These are phyloP conservation scores for Uria lomvia DNA, from an alignment of 2,113 vertebrate genomes.

Conservation along the genomic window DNA sequence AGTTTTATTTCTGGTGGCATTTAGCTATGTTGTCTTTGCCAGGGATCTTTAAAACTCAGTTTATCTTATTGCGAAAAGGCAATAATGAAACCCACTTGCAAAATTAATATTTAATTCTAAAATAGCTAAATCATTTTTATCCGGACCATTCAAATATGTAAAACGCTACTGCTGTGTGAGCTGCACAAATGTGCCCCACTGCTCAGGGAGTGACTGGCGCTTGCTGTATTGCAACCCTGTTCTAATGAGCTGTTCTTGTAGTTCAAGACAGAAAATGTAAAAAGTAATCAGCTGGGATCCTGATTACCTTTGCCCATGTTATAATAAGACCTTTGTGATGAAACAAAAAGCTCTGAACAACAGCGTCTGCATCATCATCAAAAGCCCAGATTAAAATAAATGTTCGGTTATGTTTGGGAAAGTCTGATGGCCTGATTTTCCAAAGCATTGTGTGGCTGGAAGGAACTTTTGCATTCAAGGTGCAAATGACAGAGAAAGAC, in stretches of 20 bases:
- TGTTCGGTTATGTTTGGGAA: neutral
- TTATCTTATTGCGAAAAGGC: neutral
- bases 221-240: neutral
- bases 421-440: neutral
- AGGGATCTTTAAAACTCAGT: neutral
- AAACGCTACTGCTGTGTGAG: neutral
- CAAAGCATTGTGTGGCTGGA: neutral
- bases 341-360: neutral
- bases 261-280: neutral
- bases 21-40: neutral
- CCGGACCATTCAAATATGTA: neutral
- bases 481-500: neutral
- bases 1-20: neutral
- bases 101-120: neutral
- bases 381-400: slow-evolving; percentile 1
- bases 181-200: neutral
- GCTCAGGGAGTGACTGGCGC: neutral
- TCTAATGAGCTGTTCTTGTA: neutral
- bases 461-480: neutral
- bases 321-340: neutral
- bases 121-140: neutral
- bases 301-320: neutral
- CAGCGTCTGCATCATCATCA: neutral
- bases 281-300: neutral
- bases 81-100: neutral